These are phyloP conservation scores for Sebastes reedi DNA, from an alignment of 2,797 vertebrate genomes.

Conservation along the genomic window DNA sequence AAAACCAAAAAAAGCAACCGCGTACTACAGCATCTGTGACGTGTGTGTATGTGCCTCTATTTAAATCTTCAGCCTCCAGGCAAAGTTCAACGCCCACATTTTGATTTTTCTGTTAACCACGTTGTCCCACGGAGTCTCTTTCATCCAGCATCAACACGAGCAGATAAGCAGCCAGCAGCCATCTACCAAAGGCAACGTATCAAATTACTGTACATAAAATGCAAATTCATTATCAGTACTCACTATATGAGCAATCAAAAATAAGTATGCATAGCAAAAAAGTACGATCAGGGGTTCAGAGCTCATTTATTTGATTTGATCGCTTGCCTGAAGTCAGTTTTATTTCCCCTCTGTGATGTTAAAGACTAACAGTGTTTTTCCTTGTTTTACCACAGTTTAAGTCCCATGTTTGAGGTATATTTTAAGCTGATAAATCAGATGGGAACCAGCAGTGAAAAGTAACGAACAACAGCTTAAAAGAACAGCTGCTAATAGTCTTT, in stretches of 20 bases:
- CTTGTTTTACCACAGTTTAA: neutral
- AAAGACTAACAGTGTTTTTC: neutral
- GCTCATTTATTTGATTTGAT: neutral
- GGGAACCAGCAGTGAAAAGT: neutral
- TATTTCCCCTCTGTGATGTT: neutral
- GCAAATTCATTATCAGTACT: neutral
- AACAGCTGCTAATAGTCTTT: neutral
- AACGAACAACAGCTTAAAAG: neutral
- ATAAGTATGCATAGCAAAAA: neutral
- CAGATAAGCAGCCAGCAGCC: conserved; percentile 10
- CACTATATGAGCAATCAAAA: neutral
- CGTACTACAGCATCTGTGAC: neutral
- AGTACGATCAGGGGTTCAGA: neutral
- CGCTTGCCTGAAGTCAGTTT: neutral
- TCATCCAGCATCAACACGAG: conserved; percentile 6
- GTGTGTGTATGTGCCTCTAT: neutral
- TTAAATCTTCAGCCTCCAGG: conserved; percentile 16
- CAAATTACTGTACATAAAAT: neutral
- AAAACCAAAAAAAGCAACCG: neutral
- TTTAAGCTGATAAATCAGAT: neutral
- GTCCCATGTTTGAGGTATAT: neutral
- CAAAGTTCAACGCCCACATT: conserved; percentile 13
- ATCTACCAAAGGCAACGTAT: neutral
- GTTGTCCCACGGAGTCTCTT: conserved; percentile 17
- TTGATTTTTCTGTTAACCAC: conserved; percentile 14